A percentile compares a stretch with the other conserved stretches of the same genome.
These are phyloP conservation scores for Lochmaea crataegi DNA, from an alignment of 2,888 invertebrate genomes.

Conservation along the genomic window DNA sequence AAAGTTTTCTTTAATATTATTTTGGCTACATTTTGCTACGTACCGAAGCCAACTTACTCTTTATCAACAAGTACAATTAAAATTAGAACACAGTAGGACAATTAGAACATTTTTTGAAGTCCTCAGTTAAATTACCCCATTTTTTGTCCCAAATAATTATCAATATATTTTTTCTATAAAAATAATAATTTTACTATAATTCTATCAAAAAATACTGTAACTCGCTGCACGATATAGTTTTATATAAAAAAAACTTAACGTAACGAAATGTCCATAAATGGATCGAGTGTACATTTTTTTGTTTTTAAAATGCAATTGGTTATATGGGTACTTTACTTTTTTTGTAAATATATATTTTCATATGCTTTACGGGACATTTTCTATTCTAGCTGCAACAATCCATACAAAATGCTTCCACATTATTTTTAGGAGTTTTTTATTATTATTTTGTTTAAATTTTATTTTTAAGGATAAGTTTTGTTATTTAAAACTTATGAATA, in stretches of 20 bases:
- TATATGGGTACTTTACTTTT: slow-evolving; percentile 56
- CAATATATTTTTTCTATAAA: too few relatives aligned
- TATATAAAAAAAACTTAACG: not conserved
- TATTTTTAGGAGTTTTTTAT: slow-evolving; percentile 50
- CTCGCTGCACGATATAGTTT: not conserved
- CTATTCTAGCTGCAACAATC: slow-evolving; percentile 58
- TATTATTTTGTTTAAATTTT: slow-evolving; percentile 63
- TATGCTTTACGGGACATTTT: slow-evolving; percentile 60
- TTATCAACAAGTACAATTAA: too few relatives aligned
- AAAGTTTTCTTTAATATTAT: too few relatives aligned
- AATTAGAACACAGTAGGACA: too few relatives aligned
- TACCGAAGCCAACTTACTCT: too few relatives aligned
- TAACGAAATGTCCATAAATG: not conserved
- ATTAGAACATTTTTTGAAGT: too few relatives aligned
- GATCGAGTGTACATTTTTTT: slow-evolving; percentile 48
- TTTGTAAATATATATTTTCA: slow-evolving; percentile 56
- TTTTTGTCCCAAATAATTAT: too few relatives aligned
- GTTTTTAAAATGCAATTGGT: slow-evolving; percentile 53
- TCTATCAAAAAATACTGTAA: too few relatives aligned
- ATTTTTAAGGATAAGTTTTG: slow-evolving; percentile 65
- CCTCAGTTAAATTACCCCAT: too few relatives aligned
- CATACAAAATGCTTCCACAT: slow-evolving; percentile 62
- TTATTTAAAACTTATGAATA: slow-evolving; percentile 66
- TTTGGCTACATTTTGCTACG: too few relatives aligned
- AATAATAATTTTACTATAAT: too few relatives aligned